phyloP scores from a whole-genome alignment of 2,113 vertebrate species.

The Raja brachyura region DNA sequence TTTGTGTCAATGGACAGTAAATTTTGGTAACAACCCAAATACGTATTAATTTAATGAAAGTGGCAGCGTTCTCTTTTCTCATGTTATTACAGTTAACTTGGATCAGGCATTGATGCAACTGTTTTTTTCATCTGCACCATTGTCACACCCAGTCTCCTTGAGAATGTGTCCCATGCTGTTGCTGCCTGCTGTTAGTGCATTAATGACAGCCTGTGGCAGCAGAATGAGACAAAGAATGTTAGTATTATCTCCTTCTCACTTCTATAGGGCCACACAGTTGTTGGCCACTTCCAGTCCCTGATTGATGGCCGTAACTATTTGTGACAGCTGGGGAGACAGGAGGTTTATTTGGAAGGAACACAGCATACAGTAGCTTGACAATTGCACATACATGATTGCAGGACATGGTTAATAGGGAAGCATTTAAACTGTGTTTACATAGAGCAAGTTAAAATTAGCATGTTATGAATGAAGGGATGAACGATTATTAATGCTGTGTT shows the following conservation, averaged over 20 bases:
- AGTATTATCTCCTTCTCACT: constrained; percentile 65
- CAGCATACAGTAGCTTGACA: constrained; percentile 72
- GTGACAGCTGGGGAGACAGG: constrained; percentile 75
- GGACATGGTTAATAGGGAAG: constrained; percentile 68
- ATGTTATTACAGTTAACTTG: neutral
- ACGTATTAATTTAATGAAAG: neutral
- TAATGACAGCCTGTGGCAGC: constrained; percentile 79
- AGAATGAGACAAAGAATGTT: constrained; percentile 85
- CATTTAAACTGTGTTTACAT: constrained; percentile 20
- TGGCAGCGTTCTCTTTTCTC: neutral
- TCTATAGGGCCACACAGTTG: constrained; percentile 91
- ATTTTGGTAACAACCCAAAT: neutral
- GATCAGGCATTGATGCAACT: constrained; percentile 39
- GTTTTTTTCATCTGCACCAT: constrained; percentile 47
- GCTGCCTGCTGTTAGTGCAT: constrained; percentile 59
- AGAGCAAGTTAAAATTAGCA: constrained; percentile 1
- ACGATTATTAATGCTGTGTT: neutral
- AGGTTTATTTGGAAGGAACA: constrained; percentile 65
- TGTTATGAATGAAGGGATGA: neutral
- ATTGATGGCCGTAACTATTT: constrained; percentile 92
- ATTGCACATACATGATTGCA: constrained; percentile 84
- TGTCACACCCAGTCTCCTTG: constrained; percentile 47
- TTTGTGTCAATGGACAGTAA: neutral
- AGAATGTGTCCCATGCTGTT: constrained; percentile 52
- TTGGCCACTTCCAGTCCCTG: constrained; percentile 77